Percentiles rank a stretch among this genome's conserved stretches.
Conservation (phyloP, 2,797 vertebrate genomes). For the Alca torda region DNA sequence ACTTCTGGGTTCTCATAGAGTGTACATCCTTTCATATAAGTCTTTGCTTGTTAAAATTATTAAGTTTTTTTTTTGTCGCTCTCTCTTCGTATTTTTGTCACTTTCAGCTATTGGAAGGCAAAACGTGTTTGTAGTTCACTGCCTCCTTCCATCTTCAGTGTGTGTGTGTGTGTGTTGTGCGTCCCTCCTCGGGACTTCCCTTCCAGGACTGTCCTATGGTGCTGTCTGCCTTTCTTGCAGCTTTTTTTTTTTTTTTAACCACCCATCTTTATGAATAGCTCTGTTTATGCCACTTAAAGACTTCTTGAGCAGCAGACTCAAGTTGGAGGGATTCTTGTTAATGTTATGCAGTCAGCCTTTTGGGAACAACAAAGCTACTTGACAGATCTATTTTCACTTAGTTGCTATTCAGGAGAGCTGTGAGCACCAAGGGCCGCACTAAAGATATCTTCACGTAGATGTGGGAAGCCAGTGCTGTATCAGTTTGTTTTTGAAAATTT, state of each 20-base stretch:
- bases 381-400: neutral
- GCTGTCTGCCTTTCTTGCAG: neutral
- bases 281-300: neutral
- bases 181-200: neutral
- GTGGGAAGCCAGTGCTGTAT: neutral
- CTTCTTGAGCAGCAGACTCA: neutral
- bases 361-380: neutral
- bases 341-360: neutral
- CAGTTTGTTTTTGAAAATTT: neutral
- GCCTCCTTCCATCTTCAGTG: neutral
- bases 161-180: neutral
- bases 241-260: neutral
- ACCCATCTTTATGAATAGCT: neutral
- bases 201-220: neutral
- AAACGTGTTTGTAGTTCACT: neutral
- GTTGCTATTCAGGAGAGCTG: neutral
- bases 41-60: neutral
- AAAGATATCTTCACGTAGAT: neutral
- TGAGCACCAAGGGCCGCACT: neutral
- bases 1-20: neutral
- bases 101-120: neutral
- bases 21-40: neutral
- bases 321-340: neutral
- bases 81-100: neutral
- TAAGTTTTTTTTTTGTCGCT: neutral